Evolutionary conservation across 2,797 vertebrate species (phyloP).

Genomic region (Anomalospiza imberbis): DNA sequence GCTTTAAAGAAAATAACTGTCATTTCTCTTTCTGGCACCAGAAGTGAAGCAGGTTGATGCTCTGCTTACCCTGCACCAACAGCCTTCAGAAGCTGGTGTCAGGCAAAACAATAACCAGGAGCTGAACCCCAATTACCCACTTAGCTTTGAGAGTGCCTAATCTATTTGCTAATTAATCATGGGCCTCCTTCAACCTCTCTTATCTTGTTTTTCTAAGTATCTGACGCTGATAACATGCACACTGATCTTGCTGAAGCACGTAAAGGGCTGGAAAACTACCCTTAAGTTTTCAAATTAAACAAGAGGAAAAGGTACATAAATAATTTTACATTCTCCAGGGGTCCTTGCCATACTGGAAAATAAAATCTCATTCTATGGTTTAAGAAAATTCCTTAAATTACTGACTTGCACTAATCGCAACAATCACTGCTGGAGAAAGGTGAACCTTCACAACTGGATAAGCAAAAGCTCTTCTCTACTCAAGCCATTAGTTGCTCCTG

Average conservation of each 20-base stretch:
- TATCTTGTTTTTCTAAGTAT: constrained; percentile 56
- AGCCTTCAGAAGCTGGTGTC: not conserved
- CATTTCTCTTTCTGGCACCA: constrained; percentile 11
- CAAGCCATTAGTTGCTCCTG: not conserved
- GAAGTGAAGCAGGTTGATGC: not conserved
- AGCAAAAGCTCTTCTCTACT: not conserved
- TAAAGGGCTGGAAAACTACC: not conserved
- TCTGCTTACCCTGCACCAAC: not conserved
- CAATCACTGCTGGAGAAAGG: fast-evolving
- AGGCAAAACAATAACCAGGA: constrained; percentile 38
- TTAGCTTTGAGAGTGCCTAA: constrained; percentile 6
- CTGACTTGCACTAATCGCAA: not conserved
- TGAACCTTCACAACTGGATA: not conserved
- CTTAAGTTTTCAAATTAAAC: not conserved
- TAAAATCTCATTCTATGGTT: not conserved
- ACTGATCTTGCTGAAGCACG: not conserved
- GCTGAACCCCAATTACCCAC: constrained; percentile 37
- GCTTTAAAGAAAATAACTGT: constrained; percentile 6
- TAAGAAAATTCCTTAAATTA: not conserved
- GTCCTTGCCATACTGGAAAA: not conserved
- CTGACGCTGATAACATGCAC: fast-evolving
- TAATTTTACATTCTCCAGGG: not conserved
- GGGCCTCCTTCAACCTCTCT: constrained; percentile 23
- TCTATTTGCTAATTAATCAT: constrained; percentile 48
- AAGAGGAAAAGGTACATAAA: not conserved